phyloP scores from a whole-genome alignment of 2,797 vertebrate genomes.

The Aulostomus chinensis region DNA sequence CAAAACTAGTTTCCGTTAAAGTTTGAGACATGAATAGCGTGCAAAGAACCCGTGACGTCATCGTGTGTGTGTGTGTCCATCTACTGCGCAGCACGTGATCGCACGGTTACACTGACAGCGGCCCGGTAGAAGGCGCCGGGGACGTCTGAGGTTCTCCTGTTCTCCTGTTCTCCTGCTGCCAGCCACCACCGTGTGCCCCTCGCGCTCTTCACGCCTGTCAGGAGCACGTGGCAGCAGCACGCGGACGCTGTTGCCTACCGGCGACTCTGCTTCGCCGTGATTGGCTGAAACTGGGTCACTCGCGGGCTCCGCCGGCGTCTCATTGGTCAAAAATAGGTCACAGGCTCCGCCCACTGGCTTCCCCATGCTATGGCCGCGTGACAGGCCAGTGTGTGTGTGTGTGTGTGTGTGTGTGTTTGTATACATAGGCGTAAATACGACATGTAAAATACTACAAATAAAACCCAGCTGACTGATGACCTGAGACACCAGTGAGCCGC shows the following conservation, averaged over 20 bases:
- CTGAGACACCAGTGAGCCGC: no score
- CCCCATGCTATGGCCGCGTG: slow-evolving; percentile 80
- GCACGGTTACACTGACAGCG: no score
- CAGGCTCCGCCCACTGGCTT: slow-evolving; percentile 81
- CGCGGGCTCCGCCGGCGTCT: slow-evolving; percentile 56
- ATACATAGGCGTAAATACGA: no score
- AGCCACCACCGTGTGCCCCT: slow-evolving; percentile 23
- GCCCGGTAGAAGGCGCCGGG: not conserved
- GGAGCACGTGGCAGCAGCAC: slow-evolving; percentile 80
- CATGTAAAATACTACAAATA: no score
- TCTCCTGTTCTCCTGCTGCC: not conserved
- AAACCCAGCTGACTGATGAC: no score
- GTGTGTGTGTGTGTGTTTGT: no score
- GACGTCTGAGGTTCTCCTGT: not conserved
- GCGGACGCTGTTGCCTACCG: slow-evolving; percentile 74
- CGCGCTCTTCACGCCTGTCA: slow-evolving; percentile 18
- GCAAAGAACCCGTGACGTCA: no score
- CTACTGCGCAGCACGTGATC: no score
- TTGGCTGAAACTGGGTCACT: slow-evolving; percentile 88
- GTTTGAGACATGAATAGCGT: no score
- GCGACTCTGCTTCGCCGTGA: slow-evolving; percentile 51
- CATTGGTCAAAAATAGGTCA: slow-evolving; percentile 92
- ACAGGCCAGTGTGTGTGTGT: no score
- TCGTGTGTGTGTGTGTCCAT: no score
- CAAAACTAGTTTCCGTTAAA: no score